A percentile compares a stretch with the other conserved stretches of the same genome.
Evolutionary conservation across 2,797 vertebrate species (phyloP).

Genomic region (Melanotaenia pygmaea): DNA sequence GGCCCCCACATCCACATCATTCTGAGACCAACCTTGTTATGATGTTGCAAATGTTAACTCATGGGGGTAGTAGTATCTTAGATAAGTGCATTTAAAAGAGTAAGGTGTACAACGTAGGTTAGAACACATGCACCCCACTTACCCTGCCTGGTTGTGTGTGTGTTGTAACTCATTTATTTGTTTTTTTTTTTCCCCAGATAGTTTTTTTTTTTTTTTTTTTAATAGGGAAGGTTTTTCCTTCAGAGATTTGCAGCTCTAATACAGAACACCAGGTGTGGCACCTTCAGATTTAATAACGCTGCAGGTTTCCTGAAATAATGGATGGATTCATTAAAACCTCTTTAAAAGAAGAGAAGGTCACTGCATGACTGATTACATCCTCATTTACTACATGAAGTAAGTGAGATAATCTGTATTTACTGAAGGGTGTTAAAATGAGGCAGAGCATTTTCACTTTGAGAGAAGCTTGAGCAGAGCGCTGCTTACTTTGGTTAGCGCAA

Average conservation of each 20-base stretch:
- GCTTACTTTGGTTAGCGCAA: background rate
- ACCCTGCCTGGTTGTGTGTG: too few relatives aligned
- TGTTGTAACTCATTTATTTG: too few relatives aligned
- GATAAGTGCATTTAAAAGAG: too few relatives aligned
- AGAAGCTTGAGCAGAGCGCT: background rate
- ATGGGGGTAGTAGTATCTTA: too few relatives aligned
- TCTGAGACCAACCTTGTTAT: too few relatives aligned
- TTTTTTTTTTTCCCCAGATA: too few relatives aligned
- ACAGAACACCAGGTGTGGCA: background rate
- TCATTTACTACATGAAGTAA: background rate
- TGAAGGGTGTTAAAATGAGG: background rate
- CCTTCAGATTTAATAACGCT: background rate
- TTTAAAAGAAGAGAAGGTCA: background rate
- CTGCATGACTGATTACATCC: background rate
- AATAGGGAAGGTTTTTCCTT: background rate
- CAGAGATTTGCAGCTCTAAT: slow-evolving; percentile 1
- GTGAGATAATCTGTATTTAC: background rate
- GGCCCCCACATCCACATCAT: too few relatives aligned
- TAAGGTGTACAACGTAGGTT: too few relatives aligned
- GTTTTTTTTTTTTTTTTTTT: too few relatives aligned
- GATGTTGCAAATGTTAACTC: too few relatives aligned
- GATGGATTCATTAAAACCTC: background rate
- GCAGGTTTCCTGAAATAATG: slow-evolving; percentile 1
- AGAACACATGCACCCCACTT: too few relatives aligned
- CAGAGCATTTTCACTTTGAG: background rate